Percentiles rank a stretch among this genome's conserved stretches.
Conservation (phyloP, 2,797 vertebrate genomes). For the Carduelis carduelis region DNA sequence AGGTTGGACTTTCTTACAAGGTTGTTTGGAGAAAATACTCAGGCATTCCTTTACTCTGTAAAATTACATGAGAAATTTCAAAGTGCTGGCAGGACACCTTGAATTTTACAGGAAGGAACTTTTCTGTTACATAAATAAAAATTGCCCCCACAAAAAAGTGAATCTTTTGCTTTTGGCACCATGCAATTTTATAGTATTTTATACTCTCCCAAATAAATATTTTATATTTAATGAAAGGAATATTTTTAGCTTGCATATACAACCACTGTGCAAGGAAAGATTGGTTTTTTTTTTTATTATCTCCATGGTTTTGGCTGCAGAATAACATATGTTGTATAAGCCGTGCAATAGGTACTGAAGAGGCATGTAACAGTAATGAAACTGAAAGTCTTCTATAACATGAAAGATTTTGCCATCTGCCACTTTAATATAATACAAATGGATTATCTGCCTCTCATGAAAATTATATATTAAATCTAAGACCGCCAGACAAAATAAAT, state of each 20-base stretch:
- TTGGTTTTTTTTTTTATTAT: background rate
- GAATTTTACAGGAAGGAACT: background rate
- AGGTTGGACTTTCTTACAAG: background rate
- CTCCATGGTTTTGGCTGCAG: background rate
- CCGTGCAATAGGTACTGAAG: background rate
- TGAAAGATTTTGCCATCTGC: slow-evolving; percentile 54
- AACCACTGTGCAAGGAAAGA: background rate
- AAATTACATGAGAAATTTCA: background rate
- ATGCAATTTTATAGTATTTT: background rate
- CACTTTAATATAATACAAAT: slow-evolving; percentile 15
- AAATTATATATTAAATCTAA: slow-evolving; percentile 45
- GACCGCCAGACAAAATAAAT: slow-evolving; percentile 15
- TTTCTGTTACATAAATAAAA: background rate
- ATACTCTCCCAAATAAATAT: background rate
- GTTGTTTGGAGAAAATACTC: background rate
- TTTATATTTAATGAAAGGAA: background rate
- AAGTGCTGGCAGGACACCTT: background rate
- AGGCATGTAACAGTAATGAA: slow-evolving; percentile 8
- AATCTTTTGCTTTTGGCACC: background rate
- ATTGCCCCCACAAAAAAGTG: rapidly evolving
- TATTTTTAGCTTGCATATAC: background rate
- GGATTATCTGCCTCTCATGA: slow-evolving; percentile 42
- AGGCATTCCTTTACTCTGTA: background rate
- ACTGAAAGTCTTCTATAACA: background rate
- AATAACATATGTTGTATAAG: background rate